Base-by-base conservation (phyloP, 2,797 vertebrate species). In the Margarornis squamiger region DNA sequence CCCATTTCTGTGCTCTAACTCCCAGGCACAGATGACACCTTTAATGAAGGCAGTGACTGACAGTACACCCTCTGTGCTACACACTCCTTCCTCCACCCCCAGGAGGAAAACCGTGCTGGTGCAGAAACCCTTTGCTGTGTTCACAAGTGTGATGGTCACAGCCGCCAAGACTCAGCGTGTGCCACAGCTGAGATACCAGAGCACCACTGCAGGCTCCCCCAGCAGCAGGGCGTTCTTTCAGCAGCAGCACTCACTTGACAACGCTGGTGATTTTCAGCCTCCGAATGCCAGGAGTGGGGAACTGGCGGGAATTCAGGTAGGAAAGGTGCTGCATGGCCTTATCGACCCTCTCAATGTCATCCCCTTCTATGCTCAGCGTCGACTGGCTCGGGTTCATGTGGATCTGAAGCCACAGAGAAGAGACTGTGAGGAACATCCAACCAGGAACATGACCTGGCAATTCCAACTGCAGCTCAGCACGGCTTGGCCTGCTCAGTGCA, bases 241-340 rank as follows among this genome's bases (percentile, higher is more conserved):
- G 45, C 43, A 3, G 3, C 4, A 24, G 72, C 67, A 96, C 99
- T 21, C 96, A 99, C 99, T 97, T 99, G 97, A 98, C 98, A 0
- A 97, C 97, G 66, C 98, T 99, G 96, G 98, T 98, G 98, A 99
- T 96, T 65, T 98, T 98, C 26, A 99, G 98, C 86, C 99, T 98
- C 23, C 99, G 98, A 88, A 99, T 99, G 57, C 99, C 99, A 0
- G 99, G 99, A 0, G 99, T 99, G 17, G 99, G 99, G 97, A 99
- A 99, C 98, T 99, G 99, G 14, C 99, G 98, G 3, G 99, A 99
- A 96, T 99, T 99, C 93, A 99, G 96, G 94, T 99, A 99, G 76
- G 99, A 99, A 41, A 99, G 91, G 84, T 98, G 99, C 96, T 99
- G 99, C 99, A 99, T 98, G 96, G 99, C 99, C 96, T 99, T 99